Evolutionary conservation across 2,797 vertebrate species (phyloP).

Genomic region (Malurus splendens): DNA sequence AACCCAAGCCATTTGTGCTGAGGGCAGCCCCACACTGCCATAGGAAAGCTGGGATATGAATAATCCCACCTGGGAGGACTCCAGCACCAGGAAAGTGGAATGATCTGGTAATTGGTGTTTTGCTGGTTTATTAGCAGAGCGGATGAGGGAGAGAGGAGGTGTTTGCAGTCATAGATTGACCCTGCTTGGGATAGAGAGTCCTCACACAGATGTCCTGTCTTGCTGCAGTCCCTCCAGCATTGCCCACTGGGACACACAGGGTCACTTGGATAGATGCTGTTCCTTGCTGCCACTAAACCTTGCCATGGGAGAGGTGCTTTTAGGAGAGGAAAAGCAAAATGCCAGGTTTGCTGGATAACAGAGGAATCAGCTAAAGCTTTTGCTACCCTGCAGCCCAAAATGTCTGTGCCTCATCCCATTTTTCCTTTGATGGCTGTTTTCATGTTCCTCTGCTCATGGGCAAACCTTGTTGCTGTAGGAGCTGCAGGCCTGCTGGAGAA

Average conservation of each 20-base stretch:
- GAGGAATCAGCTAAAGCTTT: not conserved
- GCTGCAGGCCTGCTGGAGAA: not conserved
- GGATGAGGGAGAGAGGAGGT: fast-evolving
- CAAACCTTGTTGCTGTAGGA: not conserved
- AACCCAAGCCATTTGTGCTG: not conserved
- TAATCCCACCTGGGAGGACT: not conserved
- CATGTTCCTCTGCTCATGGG: not conserved
- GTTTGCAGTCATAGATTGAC: not conserved
- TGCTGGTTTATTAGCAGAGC: not conserved
- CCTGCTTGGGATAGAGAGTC: not conserved
- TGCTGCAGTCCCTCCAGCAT: not conserved
- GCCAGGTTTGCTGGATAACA: not conserved
- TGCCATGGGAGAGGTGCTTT: not conserved
- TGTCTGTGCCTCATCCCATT: fast-evolving
- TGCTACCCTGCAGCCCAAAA: not conserved
- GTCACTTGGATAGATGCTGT: not conserved
- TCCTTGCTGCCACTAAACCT: not conserved
- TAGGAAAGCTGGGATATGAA: not conserved
- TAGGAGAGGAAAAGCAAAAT: not conserved
- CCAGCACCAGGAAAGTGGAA: not conserved
- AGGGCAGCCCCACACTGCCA: not conserved
- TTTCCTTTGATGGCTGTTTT: not conserved
- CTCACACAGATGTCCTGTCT: not conserved
- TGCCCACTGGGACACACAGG: not conserved
- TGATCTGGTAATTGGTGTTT: not conserved